Conservation (phyloP, 2,797 vertebrate species). For the Microcaecilia unicolor region DNA sequence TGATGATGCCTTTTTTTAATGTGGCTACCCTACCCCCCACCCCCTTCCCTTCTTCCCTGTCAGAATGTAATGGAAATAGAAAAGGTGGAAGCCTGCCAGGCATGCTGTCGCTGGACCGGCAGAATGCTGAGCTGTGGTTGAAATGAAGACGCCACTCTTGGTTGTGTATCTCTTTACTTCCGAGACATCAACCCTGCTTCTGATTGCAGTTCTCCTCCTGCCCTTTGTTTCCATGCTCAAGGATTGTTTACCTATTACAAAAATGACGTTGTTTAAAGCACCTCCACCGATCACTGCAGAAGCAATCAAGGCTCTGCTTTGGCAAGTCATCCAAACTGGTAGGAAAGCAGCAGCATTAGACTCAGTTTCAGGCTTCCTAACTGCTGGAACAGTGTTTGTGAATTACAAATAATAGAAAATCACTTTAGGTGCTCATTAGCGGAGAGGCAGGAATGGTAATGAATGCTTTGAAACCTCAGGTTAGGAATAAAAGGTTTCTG, state of each 20-base stretch:
- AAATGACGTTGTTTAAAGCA: slow-evolving; percentile 43
- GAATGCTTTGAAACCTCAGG: slow-evolving; percentile 27
- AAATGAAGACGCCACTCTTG: no score
- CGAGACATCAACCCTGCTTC: slow-evolving; percentile 24
- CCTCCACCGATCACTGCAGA: slow-evolving; percentile 33
- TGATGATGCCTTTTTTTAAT: no score
- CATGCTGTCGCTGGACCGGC: no score
- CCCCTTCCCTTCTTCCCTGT: no score
- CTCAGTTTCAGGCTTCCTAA: slow-evolving; percentile 48
- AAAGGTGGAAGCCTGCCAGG: no score
- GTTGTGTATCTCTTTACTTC: not conserved
- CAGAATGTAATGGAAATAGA: no score
- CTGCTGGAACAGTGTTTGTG: slow-evolving; percentile 52
- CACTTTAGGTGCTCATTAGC: slow-evolving; percentile 52
- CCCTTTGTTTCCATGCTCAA: slow-evolving; percentile 36
- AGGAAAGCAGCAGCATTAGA: slow-evolving; percentile 33
- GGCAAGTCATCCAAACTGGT: slow-evolving; percentile 37
- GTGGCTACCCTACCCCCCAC: no score
- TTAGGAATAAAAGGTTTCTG: no score
- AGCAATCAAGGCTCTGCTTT: slow-evolving; percentile 45
- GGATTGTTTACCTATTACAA: slow-evolving; percentile 39
- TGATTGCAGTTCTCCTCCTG: slow-evolving; percentile 22
- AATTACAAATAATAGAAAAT: slow-evolving; percentile 61
- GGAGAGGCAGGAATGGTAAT: slow-evolving; percentile 36
- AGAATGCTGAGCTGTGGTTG: no score